Evolutionary conservation across 2,888 invertebrate genomes (phyloP).

Genomic region (Drosophila diplacantha): DNA sequence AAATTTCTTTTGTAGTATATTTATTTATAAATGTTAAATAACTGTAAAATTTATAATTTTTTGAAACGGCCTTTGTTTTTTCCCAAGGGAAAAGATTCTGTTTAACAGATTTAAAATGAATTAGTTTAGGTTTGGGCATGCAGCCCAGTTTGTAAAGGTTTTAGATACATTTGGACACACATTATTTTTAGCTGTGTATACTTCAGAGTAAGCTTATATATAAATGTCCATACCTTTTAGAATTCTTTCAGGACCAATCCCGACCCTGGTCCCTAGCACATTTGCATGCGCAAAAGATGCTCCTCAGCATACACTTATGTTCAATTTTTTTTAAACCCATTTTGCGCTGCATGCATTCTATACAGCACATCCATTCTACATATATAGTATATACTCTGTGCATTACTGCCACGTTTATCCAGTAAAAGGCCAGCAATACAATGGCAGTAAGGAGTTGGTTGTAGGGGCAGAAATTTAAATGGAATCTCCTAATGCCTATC

Average conservation of each 20-base stretch:
- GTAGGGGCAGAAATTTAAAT: constrained; percentile 15
- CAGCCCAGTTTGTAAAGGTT: no score
- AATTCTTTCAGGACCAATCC: constrained; percentile 44
- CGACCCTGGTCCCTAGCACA: constrained; percentile 19
- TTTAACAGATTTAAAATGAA: neutral
- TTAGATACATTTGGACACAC: neutral
- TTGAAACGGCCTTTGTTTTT: no score
- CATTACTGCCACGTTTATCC: constrained; percentile 21
- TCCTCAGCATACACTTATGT: constrained; percentile 56
- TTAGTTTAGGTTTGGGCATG: no score
- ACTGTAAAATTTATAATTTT: no score
- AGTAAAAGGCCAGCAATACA: constrained; percentile 19
- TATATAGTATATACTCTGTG: constrained; percentile 6
- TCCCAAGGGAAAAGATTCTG: neutral
- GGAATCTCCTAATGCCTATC: constrained; percentile 4
- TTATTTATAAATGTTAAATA: no score
- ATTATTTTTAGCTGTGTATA: neutral
- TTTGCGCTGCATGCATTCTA: constrained; percentile 57
- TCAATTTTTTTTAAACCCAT: constrained; percentile 53
- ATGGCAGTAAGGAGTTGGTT: constrained; percentile 4
- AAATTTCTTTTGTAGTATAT: no score
- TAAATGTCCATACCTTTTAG: constrained; percentile 45
- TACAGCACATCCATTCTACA: neutral
- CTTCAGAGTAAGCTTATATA: constrained; percentile 4
- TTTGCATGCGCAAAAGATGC: constrained; percentile 54